A percentile compares a stretch with the other conserved stretches of the same genome.
Conservation (phyloP, 2,888 invertebrate species). For the Eilema sororculum region DNA sequence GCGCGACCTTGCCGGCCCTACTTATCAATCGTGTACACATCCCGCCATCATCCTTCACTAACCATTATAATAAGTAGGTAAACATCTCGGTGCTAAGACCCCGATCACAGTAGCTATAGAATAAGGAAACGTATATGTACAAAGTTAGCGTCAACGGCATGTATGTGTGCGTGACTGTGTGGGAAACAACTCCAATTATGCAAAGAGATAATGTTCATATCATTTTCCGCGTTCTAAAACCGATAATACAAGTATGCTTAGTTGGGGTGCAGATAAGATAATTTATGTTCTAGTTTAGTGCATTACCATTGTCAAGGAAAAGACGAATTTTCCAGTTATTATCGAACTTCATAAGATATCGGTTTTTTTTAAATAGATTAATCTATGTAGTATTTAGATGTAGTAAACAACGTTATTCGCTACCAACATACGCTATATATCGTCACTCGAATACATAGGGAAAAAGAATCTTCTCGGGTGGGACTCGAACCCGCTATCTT, state of each 20-base stretch:
- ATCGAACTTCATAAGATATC: no score
- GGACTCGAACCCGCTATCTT: no score
- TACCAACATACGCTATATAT: no score
- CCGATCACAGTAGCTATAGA: slow-evolving; percentile 3
- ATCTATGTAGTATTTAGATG: no score
- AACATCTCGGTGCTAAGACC: slow-evolving; percentile 23
- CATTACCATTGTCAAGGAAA: no score
- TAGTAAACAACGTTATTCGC: no score
- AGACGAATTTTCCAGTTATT: no score
- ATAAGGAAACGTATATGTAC: neutral
- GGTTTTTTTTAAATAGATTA: no score
- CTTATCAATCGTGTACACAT: slow-evolving; percentile 18
- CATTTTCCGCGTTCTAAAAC: neutral
- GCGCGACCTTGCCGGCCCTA: slow-evolving; percentile 43
- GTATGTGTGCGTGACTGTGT: neutral
- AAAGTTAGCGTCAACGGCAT: neutral
- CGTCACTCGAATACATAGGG: no score
- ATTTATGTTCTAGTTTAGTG: no score
- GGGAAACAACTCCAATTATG: neutral
- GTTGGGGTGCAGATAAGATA: no score
- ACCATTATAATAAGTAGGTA: slow-evolving; percentile 28
- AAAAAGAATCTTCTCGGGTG: no score
- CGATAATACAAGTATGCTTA: neutral
- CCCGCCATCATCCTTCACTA: slow-evolving; percentile 13
- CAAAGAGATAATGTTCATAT: neutral